These are phyloP conservation scores for Protonibea diacanthus DNA, from an alignment of 2,797 vertebrate species.

Conservation along the genomic window DNA sequence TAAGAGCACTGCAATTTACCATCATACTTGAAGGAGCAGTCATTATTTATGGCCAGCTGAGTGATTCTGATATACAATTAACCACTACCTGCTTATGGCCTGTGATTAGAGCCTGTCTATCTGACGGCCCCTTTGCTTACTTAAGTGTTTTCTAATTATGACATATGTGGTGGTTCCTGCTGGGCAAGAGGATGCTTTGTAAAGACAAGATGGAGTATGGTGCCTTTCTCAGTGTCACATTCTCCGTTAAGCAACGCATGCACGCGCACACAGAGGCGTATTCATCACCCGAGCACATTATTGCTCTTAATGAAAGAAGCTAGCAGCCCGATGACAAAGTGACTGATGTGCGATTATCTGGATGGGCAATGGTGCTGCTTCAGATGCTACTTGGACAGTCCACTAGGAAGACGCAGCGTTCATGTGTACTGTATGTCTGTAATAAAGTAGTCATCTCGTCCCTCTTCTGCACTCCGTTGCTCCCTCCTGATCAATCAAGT, in stretches of 20 bases:
- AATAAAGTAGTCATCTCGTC: conserved; percentile 91
- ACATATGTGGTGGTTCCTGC: conserved; percentile 92
- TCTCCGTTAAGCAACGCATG: conserved; percentile 83
- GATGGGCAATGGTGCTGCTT: conserved; percentile 75
- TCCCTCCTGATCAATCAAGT: conserved; percentile 90
- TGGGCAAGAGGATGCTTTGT: conserved; percentile 94
- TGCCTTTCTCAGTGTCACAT: conserved; percentile 85
- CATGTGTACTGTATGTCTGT: conserved; percentile 80
- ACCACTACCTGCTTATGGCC: conserved; percentile 89
- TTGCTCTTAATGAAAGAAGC: conserved; percentile 94
- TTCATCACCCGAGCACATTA: conserved; percentile 94
- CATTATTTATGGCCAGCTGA: conserved; percentile 88
- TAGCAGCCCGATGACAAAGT: conserved; percentile 92
- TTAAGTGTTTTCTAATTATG: conserved; percentile 99
- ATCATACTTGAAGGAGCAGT: conserved; percentile 82
- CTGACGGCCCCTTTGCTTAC: conserved; percentile 89
- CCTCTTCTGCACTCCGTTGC: conserved; percentile 82
- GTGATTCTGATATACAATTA: conserved; percentile 90
- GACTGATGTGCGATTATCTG: conserved; percentile 93
- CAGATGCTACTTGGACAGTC: conserved; percentile 78
- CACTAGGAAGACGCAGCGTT: conserved; percentile 68
- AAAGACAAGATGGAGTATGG: conserved; percentile 90
- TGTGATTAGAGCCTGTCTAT: conserved; percentile 86
- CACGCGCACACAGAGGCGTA: conserved; percentile 82
- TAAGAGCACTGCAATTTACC: conserved; percentile 83